A percentile compares a stretch with the other conserved stretches of the same genome.
Conservation (phyloP, 2,888 invertebrate species). For the Ophioninae sp. region DNA sequence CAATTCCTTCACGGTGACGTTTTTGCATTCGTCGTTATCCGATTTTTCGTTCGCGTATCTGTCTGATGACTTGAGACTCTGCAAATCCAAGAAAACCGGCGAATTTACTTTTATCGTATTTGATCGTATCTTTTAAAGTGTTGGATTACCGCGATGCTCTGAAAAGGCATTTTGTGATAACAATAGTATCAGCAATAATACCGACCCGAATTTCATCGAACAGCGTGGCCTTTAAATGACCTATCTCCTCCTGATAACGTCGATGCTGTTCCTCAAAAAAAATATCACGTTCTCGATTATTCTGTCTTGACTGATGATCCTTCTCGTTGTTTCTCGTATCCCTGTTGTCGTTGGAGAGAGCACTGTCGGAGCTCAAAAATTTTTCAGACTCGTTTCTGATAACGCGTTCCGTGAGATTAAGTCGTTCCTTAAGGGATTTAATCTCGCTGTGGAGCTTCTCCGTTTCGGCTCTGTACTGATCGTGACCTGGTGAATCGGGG, state of each 20-base stretch:
- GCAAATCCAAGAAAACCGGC: not conserved
- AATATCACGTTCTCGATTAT: constrained; percentile 79
- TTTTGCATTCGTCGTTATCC: constrained; percentile 77
- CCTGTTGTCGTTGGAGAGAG: constrained; percentile 72
- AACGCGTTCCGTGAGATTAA: constrained; percentile 84
- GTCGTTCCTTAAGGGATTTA: constrained; percentile 84
- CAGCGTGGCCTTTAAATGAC: constrained; percentile 71
- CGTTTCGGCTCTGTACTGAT: constrained; percentile 83
- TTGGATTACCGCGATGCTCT: not conserved
- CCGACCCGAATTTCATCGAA: constrained; percentile 77
- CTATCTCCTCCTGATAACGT: constrained; percentile 74
- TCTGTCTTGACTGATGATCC: constrained; percentile 73
- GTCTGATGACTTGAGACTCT: constrained; percentile 71
- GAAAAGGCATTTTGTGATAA: not conserved
- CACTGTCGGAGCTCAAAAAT: constrained; percentile 56
- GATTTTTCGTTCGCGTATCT: constrained; percentile 49
- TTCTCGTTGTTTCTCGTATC: constrained; percentile 61
- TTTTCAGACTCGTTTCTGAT: constrained; percentile 80
- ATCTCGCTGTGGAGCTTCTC: constrained; percentile 86
- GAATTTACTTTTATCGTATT: not conserved
- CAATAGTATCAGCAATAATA: not conserved
- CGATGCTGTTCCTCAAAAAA: constrained; percentile 72
- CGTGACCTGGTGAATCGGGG: constrained; percentile 72
- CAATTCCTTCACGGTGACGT: constrained; percentile 80
- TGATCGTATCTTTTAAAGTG: not conserved